These are phyloP conservation scores for Carassius auratus DNA, from an alignment of 2,113 vertebrate genomes.

Conservation along the genomic window DNA sequence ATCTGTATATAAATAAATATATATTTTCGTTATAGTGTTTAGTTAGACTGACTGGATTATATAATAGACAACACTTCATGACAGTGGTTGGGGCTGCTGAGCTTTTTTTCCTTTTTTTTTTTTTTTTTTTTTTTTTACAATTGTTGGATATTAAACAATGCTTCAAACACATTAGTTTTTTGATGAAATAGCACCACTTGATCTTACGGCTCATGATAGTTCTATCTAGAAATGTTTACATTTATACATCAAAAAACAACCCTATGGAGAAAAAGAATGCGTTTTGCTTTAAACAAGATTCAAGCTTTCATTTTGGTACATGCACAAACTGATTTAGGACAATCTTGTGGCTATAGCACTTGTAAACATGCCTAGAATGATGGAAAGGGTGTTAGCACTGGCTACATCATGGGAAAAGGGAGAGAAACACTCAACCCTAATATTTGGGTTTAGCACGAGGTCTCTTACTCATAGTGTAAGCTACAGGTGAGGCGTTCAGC, in stretches of 20 bases:
- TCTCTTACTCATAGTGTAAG: slow-evolving; percentile 41
- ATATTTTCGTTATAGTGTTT: too few relatives aligned
- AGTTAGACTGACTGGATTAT: too few relatives aligned
- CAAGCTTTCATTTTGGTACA: slow-evolving; percentile 56
- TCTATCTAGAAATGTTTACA: background rate
- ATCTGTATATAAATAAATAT: too few relatives aligned
- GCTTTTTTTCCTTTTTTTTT: too few relatives aligned
- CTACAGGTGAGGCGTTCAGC: slow-evolving; percentile 17
- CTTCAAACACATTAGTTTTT: background rate
- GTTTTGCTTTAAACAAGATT: slow-evolving; percentile 56
- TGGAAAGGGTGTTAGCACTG: slow-evolving; percentile 69
- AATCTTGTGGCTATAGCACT: slow-evolving; percentile 63
- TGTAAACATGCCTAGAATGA: slow-evolving; percentile 70
- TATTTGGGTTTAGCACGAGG: slow-evolving; percentile 47
- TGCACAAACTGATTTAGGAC: slow-evolving; percentile 66
- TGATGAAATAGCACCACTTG: background rate
- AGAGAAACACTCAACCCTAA: slow-evolving; percentile 37
- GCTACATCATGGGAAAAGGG: slow-evolving; percentile 38
- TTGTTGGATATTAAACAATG: too few relatives aligned
- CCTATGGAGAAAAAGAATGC: background rate
- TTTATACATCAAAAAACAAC: background rate
- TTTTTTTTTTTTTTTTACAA: too few relatives aligned
- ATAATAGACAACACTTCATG: too few relatives aligned
- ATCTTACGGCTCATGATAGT: background rate
- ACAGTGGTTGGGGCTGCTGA: too few relatives aligned